Conservation (phyloP, 2,113 vertebrate species). For the Rhinoderma darwinii region DNA sequence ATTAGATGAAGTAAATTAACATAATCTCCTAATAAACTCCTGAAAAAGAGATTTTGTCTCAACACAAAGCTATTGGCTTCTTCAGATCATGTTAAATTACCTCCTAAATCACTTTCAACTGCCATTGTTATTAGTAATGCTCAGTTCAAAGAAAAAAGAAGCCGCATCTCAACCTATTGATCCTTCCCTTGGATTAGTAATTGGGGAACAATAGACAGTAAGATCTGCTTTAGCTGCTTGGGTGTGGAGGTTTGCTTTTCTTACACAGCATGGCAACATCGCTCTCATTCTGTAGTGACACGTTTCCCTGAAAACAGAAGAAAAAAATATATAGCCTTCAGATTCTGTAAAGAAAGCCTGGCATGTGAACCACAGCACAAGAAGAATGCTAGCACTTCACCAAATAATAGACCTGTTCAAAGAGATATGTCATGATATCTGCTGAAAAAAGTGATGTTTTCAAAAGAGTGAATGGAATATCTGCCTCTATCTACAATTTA, state of each 20-base stretch:
- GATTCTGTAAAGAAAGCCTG: slow-evolving; percentile 42
- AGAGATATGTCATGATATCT: slow-evolving; percentile 36
- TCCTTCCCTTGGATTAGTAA: slow-evolving; percentile 53
- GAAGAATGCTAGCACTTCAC: slow-evolving; percentile 47
- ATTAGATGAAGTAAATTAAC: slow-evolving; percentile 36
- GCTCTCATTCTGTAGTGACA: slow-evolving; percentile 51
- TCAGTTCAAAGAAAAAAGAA: slow-evolving; percentile 51
- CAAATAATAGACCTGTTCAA: slow-evolving; percentile 41
- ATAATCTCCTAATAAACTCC: slow-evolving; percentile 37
- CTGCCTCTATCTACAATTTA: slow-evolving; percentile 51
- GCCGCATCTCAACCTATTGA: slow-evolving; percentile 53
- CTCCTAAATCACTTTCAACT: slow-evolving; percentile 55
- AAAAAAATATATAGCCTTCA: slow-evolving; percentile 22
- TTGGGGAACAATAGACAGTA: slow-evolving; percentile 51
- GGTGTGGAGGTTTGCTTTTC: slow-evolving; percentile 51
- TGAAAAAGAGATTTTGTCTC: slow-evolving; percentile 28
- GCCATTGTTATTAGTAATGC: slow-evolving; percentile 49
- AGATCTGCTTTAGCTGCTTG: slow-evolving; percentile 42
- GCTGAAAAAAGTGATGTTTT: slow-evolving; percentile 7
- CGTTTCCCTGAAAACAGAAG: slow-evolving; percentile 38
- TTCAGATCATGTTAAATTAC: slow-evolving; percentile 54
- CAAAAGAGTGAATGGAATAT: slow-evolving; percentile 45
- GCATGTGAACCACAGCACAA: slow-evolving; percentile 41
- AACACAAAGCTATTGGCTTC: slow-evolving; percentile 43
- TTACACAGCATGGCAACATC: slow-evolving; percentile 33